These are phyloP conservation scores for Lutjanus argentimaculatus DNA, from an alignment of 2,797 vertebrate genomes.

Conservation along the genomic window DNA sequence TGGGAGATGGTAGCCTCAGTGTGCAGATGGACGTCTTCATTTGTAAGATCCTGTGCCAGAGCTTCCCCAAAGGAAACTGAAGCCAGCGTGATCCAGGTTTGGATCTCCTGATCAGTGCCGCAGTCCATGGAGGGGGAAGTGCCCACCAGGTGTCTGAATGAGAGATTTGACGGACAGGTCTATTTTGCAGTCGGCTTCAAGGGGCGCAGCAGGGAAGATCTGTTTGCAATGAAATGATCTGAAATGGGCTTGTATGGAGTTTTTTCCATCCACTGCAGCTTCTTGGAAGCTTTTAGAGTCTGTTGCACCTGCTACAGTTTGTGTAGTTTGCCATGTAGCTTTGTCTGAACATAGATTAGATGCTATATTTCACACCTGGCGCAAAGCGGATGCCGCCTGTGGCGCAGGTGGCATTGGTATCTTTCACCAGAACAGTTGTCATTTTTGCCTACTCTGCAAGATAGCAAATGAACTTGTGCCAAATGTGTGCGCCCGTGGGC, in stretches of 20 bases:
- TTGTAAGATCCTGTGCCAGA: conserved; percentile 35
- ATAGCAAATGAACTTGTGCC: too few relatives aligned
- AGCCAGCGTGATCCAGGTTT: conserved; percentile 10
- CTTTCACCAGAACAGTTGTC: too few relatives aligned
- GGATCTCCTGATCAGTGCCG: conserved; percentile 16
- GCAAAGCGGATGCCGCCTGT: too few relatives aligned
- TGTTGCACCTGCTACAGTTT: neutral
- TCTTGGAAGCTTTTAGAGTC: neutral
- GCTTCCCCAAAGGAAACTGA: conserved; percentile 8
- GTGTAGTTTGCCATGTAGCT: neutral
- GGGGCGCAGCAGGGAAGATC: conserved; percentile 27
- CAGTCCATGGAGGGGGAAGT: conserved; percentile 7
- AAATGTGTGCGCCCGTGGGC: too few relatives aligned
- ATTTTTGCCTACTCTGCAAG: too few relatives aligned
- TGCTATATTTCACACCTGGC: too few relatives aligned
- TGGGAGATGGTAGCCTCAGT: neutral
- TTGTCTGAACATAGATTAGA: neutral
- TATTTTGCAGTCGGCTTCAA: conserved; percentile 27
- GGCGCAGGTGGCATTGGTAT: too few relatives aligned
- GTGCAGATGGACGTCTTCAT: conserved; percentile 10
- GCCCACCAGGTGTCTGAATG: conserved; percentile 31
- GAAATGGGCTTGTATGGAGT: conserved; percentile 9
- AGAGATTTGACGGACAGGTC: conserved; percentile 51
- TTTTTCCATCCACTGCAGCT: neutral
- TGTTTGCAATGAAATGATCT: conserved; percentile 34